These are phyloP conservation scores for Maniola jurtina DNA, from an alignment of 1,140 invertebrate species.

Conservation along the genomic window DNA sequence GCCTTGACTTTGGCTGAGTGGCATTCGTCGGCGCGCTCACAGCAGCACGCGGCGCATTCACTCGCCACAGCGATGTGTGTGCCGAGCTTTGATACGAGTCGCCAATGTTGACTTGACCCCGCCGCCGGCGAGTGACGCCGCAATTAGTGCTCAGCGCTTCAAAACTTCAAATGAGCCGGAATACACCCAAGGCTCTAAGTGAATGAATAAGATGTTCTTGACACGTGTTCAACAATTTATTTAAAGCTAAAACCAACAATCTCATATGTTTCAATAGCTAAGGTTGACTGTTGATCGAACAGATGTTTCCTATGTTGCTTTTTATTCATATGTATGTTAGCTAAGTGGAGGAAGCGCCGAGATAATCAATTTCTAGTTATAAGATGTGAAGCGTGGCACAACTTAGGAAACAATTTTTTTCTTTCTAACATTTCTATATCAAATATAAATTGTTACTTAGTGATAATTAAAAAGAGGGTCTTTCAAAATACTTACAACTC, in stretches of 20 bases:
- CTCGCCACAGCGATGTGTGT: slow-evolving; percentile 22
- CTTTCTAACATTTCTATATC: too few relatives aligned
- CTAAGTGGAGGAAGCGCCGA: too few relatives aligned
- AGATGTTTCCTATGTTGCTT: too few relatives aligned
- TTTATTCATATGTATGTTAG: too few relatives aligned
- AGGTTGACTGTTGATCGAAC: too few relatives aligned
- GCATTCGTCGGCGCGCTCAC: slow-evolving; percentile 16
- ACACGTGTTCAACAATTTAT: background rate
- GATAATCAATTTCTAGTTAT: too few relatives aligned
- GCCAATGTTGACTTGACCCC: background rate
- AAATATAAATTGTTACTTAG: too few relatives aligned
- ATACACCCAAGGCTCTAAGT: background rate
- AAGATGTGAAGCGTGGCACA: too few relatives aligned
- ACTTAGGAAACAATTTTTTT: too few relatives aligned
- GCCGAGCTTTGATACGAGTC: background rate
- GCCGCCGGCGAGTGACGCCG: background rate
- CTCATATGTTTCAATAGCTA: background rate
- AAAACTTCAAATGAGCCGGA: background rate
- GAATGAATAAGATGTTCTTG: background rate
- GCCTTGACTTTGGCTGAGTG: slow-evolving; percentile 33
- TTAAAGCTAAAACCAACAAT: background rate
- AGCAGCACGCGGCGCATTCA: slow-evolving; percentile 24
- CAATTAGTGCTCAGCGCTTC: background rate
- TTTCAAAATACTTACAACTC: too few relatives aligned
- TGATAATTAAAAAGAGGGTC: too few relatives aligned